Evolutionary conservation across 2,797 vertebrate genomes (phyloP).

Genomic region (Catostomus latipinnis): DNA sequence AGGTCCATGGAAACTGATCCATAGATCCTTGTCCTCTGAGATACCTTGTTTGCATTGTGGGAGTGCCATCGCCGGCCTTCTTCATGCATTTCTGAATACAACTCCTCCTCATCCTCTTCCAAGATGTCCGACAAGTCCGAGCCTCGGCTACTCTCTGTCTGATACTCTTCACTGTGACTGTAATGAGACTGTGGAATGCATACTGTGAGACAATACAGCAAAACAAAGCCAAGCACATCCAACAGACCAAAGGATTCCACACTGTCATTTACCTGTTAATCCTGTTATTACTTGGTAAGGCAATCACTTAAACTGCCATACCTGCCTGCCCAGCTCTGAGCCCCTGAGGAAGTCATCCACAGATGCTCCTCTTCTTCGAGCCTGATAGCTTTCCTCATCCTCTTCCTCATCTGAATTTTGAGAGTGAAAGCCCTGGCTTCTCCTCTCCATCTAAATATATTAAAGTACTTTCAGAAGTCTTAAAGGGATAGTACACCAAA

Average conservation of each 20-base stretch:
- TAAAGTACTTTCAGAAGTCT: conserved; percentile 56
- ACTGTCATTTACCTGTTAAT: conserved; percentile 7
- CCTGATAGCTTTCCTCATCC: conserved; percentile 83
- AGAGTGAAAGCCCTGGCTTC: conserved; percentile 79
- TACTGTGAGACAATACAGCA: conserved; percentile 22
- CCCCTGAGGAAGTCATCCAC: conserved; percentile 96
- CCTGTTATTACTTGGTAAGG: conserved; percentile 32
- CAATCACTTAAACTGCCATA: conserved; percentile 68
- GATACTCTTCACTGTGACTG: conserved; percentile 92
- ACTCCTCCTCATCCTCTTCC: conserved; percentile 99
- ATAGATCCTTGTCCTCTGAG: not conserved
- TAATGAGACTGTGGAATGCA: conserved; percentile 83
- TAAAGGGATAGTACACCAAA: conserved; percentile 3
- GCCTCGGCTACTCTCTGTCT: conserved; percentile 96
- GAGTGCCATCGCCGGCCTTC: conserved; percentile 90
- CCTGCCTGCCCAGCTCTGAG: conserved; percentile 92
- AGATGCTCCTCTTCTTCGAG: conserved; percentile 85
- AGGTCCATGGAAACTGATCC: too few relatives aligned
- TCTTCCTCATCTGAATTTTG: conserved; percentile 93
- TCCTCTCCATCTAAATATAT: conserved; percentile 84
- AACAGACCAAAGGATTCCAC: conserved; percentile 18
- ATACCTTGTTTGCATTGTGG: conserved; percentile 91
- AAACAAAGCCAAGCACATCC: conserved; percentile 2
- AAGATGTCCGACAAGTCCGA: conserved; percentile 98
- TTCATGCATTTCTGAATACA: conserved; percentile 97